Evolutionary conservation across 2,888 invertebrate genomes (phyloP).

Genomic region (Hoplodrina ambigua): DNA sequence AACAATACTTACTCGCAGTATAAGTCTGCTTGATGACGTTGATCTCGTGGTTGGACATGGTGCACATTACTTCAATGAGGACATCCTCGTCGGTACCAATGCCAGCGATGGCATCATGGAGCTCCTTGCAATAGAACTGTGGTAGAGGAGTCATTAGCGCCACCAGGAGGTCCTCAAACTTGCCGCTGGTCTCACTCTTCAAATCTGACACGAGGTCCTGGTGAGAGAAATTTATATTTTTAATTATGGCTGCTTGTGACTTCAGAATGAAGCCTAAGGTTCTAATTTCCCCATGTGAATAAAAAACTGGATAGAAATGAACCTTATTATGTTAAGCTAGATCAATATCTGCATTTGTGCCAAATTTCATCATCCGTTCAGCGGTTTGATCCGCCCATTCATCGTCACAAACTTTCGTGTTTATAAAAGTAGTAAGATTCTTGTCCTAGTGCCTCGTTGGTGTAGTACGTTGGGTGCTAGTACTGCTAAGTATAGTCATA

Average conservation of each 20-base stretch:
- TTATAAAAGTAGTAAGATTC: no score
- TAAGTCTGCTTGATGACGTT: constrained; percentile 94
- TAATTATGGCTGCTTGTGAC: not conserved
- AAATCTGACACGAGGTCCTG: constrained; percentile 95
- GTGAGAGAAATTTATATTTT: constrained; percentile 28
- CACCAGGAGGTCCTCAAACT: constrained; percentile 95
- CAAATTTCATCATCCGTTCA: no score
- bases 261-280: no score
- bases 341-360: no score
- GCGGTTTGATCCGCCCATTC: no score
- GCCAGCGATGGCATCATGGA: constrained; percentile 96
- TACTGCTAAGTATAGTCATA: no score
- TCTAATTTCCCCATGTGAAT: no score
- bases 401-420: no score
- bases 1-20: constrained; percentile 92
- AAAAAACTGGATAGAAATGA: no score
- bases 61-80: constrained; percentile 96
- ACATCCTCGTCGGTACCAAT: constrained; percentile 96
- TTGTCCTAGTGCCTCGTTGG: no score
- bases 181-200: constrained; percentile 96
- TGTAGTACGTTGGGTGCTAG: no score
- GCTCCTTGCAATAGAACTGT: constrained; percentile 95
- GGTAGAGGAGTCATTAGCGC: constrained; percentile 96
- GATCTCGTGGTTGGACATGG: constrained; percentile 96
- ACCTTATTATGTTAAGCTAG: no score